phyloP scores from a whole-genome alignment of 2,113 vertebrate species.

The Charina bottae region DNA sequence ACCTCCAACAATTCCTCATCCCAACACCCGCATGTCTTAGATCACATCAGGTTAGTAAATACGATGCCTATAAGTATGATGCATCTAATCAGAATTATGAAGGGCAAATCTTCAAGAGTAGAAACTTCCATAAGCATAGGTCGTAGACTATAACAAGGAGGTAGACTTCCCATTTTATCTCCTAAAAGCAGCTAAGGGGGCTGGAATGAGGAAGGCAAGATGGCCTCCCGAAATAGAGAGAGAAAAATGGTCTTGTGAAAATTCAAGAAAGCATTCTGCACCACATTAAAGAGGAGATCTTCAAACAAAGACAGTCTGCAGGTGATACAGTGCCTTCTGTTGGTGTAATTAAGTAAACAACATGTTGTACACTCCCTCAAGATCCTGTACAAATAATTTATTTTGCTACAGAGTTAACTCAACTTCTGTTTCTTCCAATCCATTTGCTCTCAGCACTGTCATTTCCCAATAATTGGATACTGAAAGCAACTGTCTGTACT shows the following conservation, averaged over 20 bases:
- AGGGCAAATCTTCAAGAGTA: too few species aligned
- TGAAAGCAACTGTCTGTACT: slow-evolving; percentile 47
- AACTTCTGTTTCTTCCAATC: slow-evolving; percentile 41
- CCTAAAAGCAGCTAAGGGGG: not conserved
- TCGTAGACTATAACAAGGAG: not conserved
- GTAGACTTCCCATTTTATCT: not conserved
- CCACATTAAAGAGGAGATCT: not conserved
- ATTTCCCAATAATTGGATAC: slow-evolving; percentile 43
- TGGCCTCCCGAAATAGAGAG: not conserved
- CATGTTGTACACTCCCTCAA: slow-evolving; percentile 35
- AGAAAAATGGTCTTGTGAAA: not conserved
- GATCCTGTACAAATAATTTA: slow-evolving; percentile 62
- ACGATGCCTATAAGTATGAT: too few species aligned
- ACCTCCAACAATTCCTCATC: too few species aligned
- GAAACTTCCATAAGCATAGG: too few species aligned
- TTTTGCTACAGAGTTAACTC: slow-evolving; percentile 53
- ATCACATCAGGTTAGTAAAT: too few species aligned
- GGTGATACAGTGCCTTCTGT: slow-evolving; percentile 47
- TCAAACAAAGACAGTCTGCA: slow-evolving; percentile 27
- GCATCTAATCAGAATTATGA: too few species aligned
- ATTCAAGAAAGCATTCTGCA: not conserved
- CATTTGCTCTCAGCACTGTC: slow-evolving; percentile 28
- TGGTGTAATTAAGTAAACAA: slow-evolving; percentile 53
- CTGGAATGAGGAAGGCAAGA: not conserved
- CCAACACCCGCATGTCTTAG: too few species aligned